Conservation (phyloP, 2,113 vertebrate species). For the Polypterus bichir region DNA sequence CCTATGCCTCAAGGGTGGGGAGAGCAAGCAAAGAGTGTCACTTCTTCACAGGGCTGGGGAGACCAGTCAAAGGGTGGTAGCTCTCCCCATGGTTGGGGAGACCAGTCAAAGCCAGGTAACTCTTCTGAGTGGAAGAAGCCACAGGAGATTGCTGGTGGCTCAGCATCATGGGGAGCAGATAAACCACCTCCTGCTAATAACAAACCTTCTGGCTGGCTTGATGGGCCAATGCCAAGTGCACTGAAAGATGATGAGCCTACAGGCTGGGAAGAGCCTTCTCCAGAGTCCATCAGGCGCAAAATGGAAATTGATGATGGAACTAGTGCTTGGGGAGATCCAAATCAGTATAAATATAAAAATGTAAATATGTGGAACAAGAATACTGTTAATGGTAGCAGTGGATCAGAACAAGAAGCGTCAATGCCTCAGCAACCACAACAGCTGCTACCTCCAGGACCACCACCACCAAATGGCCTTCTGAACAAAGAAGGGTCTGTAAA, state of each 20-base stretch:
- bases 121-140: conserved; percentile 79
- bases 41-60: conserved; percentile 60
- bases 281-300: conserved; percentile 82
- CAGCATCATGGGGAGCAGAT: conserved; percentile 53
- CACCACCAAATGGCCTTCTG: conserved; percentile 45
- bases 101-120: conserved; percentile 42
- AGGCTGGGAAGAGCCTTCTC: conserved; percentile 94
- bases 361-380: conserved; percentile 92
- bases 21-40: conserved; percentile 55
- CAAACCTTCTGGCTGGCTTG: conserved; percentile 69
- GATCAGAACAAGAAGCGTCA: conserved; percentile 65
- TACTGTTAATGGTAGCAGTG: conserved; percentile 43
- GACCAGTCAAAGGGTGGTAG: conserved; percentile 54
- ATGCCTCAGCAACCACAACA: conserved; percentile 41
- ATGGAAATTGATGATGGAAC: conserved; percentile 97
- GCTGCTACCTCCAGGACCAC: conserved; percentile 31
- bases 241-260: conserved; percentile 71
- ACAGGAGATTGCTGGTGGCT: conserved; percentile 51
- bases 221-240: conserved; percentile 67
- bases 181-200: conserved; percentile 20
- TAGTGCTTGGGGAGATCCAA: conserved; percentile 90
- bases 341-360: conserved; percentile 65
- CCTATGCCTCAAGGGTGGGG: conserved; percentile 52
- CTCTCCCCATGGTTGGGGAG: conserved; percentile 56
- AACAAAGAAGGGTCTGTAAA: conserved; percentile 59